Evolutionary conservation across 2,888 invertebrate species (phyloP), one percentile per base, ranked within the genome.

Genomic region (Galeopsomyia nigrocyanea): DNA sequence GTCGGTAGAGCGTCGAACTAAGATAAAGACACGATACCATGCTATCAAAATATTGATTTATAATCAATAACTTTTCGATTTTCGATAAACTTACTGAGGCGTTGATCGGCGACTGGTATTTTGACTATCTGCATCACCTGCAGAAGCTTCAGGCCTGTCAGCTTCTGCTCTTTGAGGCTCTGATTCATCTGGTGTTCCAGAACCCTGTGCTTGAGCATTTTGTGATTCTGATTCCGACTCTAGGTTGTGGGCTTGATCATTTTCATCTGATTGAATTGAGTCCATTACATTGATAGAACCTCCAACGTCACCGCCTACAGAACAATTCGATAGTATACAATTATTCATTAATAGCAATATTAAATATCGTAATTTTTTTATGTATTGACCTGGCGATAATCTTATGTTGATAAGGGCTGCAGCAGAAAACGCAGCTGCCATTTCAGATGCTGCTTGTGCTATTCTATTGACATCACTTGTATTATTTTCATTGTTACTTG

Each of bases 361-460:
- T 31, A 31, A 31, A 31, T 31, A 31, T 31, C 31, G n/a, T n/a
- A n/a, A n/a, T n/a, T 50, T 1, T 57, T 61, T 65, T 51, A 3
- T 56, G 51, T 57, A 31, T 53, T 16, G 71, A 80, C 82, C 80
- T 75, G 77, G 68, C 9, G 78, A 68, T 60, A 81, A 66, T 39
- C 80, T 79, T 39, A 81, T 78, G 31, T 81, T 82, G 16, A 80
- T 80, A 9, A 82, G 76, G 49, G 80, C 80, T 67, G 79, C 84
- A 14, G 86, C 85, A 67, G 86, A 84, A 22, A 87, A 77, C 14
- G 84, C 86, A 68, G 85, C 85, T 13, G 85, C 85, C 68, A 84
- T 79, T 75, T 85, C 84, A 61, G 83, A 82, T 22, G 84, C 82
- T 71, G 82, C 79, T 69, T 82, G 80, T 58, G 79, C 79, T 39